Evolutionary conservation across 1,140 invertebrate species (phyloP), one percentile per base, ranked within the genome.

Genomic region (Eriosoma lanigerum): DNA sequence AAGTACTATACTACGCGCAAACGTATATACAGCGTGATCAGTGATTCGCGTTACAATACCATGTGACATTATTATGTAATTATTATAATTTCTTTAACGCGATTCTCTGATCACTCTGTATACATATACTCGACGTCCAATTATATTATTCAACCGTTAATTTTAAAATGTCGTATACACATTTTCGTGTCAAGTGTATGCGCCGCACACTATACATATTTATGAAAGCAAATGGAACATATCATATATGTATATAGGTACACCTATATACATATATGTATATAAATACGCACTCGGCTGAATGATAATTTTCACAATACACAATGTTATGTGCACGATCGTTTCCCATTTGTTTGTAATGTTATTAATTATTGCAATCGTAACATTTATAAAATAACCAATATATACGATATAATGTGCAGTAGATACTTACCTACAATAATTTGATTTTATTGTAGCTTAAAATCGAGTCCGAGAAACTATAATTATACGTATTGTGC

Each of bases 151-250:
- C 19, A 5, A 64, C 0, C 29, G 19, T 64, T 38, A 64, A 21
- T 66, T 66, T 44, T n/a, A 46, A 68, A 68, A 68, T n/a, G 21
- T 64, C 19, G 17, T 9, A 64, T 9, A 64, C n/a, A 32, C n/a
- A 32, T 64, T 64, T 21, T 38, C n/a, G 19, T 38, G 19, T 44
- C 32, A n/a, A n/a, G 9, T 4, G 32, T 9, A 21, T 1, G 1
- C 13, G n/a, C 15, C 5, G 2, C n/a, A 17, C 8, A 68, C n/a
- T 48, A 48, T 21, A 5, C 32, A 44, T 66, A 5, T 15, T 38
- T 38, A 64, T 64, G 32, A 13, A 38, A 9, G 19, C 19, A 10
- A 38, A 64, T 29, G n/a, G n/a, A n/a, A n/a, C n/a, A n/a, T n/a
- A n/a, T n/a, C n/a, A n/a, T n/a, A n/a, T n/a, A n/a, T n/a, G n/a